Base-by-base conservation (phyloP, 2,113 vertebrate species). In the Mobula birostris region DNA sequence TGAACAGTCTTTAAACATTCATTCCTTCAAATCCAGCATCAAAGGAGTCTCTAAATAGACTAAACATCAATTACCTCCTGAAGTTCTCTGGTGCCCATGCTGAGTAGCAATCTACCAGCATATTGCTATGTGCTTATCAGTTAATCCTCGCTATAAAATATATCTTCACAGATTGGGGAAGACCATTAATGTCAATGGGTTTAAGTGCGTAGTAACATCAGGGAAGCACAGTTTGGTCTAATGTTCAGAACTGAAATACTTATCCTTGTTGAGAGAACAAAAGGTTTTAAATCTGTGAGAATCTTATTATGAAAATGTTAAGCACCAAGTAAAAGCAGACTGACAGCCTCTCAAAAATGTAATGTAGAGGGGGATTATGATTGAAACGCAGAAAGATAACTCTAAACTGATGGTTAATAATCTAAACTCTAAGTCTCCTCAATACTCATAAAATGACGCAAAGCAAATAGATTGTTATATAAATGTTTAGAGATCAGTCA, bases 11-110 rank as follows among this genome's bases (percentile, higher is more conserved):
- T 66, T 88, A 88, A 88, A 63, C 27, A 63, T 63, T 61, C 56
- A 61, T 29, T 87, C 83, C 58, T 87, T 90, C 14, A 90, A 90
- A 90, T 90, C 85, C 85, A 90, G 61, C 85, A 90, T 90, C 85
- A 68, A 90, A 90, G 61, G 61, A 19, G 85, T 61, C n/a, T 66
- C 85, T 61, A 68, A 90, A 90, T 12, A 90, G 85, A 19, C 61
- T 21, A 90, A 90, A 90, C 61, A 66, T 19, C 66, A 32, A 90
- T 90, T n/a, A 66, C 32, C 85, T 29, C 15, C 61, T 90, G 61
- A 90, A 68, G 5, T n/a, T 32, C 63, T 32, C 58, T 90, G 61
- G 85, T 66, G 63, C 85, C 83, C 85, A 61, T 27, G 21, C 58
- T 90, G 85, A 90, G 85, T 14, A 66, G 15, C 29, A 90, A n/a